A percentile compares a stretch with the other conserved stretches of the same genome.
Evolutionary conservation across 2,113 vertebrate genomes (phyloP).

Genomic region (Pardalotus punctatus): DNA sequence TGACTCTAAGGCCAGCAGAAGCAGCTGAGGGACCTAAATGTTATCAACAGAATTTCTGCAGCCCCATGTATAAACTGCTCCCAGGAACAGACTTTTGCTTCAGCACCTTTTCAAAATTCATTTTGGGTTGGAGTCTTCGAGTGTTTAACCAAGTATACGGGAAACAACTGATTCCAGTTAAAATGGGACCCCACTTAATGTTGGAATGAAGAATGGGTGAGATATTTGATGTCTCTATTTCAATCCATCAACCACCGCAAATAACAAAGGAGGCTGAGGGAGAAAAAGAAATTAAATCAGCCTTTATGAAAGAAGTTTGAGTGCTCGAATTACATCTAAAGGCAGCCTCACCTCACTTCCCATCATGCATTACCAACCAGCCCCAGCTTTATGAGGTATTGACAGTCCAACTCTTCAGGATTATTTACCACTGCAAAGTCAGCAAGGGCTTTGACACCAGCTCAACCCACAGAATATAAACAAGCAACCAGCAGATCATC

Average conservation of each 20-base stretch:
- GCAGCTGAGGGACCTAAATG: background rate
- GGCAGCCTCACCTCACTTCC: background rate
- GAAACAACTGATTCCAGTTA: background rate
- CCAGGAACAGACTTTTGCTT: background rate
- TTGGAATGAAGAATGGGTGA: background rate
- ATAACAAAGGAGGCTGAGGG: background rate
- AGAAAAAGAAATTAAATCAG: background rate
- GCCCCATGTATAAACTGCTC: background rate
- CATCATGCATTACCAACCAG: background rate
- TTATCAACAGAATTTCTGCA: background rate
- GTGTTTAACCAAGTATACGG: background rate
- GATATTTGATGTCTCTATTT: background rate
- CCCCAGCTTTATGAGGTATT: background rate
- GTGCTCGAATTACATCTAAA: background rate
- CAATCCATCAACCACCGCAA: background rate
- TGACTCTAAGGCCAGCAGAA: background rate
- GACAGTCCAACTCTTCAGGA: background rate
- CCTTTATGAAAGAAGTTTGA: background rate
- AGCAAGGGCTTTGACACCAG: slow-evolving; percentile 10
- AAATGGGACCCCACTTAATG: background rate
- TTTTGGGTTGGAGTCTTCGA: background rate
- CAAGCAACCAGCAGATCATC: background rate
- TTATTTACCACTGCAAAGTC: slow-evolving; percentile 54
- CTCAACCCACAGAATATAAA: slow-evolving; percentile 36
- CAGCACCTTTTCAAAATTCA: background rate